These are phyloP conservation scores for Lycaon pictus DNA, from an alignment of 2,113 vertebrate genomes.

Conservation along the genomic window DNA sequence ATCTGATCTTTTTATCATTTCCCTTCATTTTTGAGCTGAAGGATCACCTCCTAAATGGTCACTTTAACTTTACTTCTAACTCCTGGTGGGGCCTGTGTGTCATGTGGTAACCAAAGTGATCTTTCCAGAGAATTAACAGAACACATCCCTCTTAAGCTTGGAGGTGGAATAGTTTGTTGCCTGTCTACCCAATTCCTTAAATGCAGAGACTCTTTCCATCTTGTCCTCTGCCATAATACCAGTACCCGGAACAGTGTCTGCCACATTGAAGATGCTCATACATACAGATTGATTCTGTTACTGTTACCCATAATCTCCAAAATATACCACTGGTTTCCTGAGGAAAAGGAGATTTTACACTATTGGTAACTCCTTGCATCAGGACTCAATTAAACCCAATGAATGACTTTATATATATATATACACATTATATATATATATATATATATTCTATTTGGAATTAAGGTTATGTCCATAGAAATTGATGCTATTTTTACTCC, in stretches of 20 bases:
- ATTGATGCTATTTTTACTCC: neutral
- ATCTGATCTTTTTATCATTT: neutral
- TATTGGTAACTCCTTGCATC: neutral
- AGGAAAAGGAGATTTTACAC: constrained; percentile 4
- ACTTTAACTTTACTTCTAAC: neutral
- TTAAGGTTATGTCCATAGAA: constrained; percentile 16
- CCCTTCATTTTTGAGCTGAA: neutral
- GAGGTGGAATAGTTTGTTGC: neutral
- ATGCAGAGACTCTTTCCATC: neutral
- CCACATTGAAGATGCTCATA: neutral
- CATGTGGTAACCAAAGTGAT: neutral
- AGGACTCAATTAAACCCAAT: neutral
- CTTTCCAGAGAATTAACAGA: neutral
- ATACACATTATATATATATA: neutral
- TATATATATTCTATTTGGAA: neutral
- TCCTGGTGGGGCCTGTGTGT: neutral
- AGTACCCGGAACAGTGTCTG: neutral
- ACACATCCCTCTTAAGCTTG: neutral
- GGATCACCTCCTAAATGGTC: neutral
- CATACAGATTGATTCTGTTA: neutral
- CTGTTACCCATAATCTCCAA: neutral
- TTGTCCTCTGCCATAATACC: neutral
- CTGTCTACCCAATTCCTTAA: neutral
- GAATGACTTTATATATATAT: neutral
- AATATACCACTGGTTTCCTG: neutral